Evolutionary conservation across 2,113 vertebrate species (phyloP).

Genomic region (Bubo blakistoni): DNA sequence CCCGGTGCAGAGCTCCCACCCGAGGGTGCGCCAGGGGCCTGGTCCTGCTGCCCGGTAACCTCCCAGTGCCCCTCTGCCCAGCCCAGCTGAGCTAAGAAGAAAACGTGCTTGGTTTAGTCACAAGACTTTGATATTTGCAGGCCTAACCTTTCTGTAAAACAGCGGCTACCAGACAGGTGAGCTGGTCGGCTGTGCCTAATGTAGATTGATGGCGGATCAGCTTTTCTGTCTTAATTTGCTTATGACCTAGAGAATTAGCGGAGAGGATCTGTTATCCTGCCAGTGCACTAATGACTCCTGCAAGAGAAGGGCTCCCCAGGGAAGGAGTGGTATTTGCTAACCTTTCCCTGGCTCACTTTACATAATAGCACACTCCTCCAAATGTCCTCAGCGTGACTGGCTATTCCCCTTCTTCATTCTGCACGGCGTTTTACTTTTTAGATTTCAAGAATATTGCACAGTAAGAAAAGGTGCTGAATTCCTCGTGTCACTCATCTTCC

Average conservation of each 20-base stretch:
- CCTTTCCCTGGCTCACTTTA: constrained; percentile 10
- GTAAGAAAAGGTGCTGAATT: neutral
- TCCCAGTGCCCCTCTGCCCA: neutral
- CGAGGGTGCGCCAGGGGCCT: rapidly evolving
- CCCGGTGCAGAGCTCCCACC: neutral
- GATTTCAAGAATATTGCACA: neutral
- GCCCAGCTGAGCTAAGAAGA: neutral
- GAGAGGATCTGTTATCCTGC: constrained; percentile 2
- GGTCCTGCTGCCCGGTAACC: neutral
- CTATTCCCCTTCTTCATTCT: neutral
- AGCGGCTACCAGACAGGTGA: neutral
- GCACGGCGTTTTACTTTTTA: neutral
- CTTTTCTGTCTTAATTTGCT: constrained; percentile 49
- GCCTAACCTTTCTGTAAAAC: neutral
- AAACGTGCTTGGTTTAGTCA: neutral
- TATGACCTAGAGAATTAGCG: constrained; percentile 19
- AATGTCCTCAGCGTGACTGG: neutral
- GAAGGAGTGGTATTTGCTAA: constrained; percentile 31
- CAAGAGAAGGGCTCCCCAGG: constrained; percentile 18
- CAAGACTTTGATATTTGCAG: neutral
- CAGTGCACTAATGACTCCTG: neutral
- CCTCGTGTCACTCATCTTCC: neutral
- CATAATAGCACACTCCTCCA: constrained; percentile 22
- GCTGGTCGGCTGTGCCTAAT: neutral
- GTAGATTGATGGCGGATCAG: neutral